Conservation (phyloP, 2,113 vertebrate genomes). For the Arothron firmamentum region DNA sequence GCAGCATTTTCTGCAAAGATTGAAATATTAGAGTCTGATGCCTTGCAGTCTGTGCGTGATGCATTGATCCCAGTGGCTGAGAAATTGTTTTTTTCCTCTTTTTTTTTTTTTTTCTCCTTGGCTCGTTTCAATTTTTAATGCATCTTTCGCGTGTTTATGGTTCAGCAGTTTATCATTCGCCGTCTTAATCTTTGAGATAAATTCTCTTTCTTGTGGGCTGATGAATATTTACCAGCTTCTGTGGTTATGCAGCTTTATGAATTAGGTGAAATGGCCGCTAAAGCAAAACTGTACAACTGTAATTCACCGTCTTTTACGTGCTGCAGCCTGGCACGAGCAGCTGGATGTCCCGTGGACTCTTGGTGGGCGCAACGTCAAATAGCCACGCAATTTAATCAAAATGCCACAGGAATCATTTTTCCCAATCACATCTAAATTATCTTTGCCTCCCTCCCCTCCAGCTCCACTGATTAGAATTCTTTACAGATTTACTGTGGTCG, state of each 20-base stretch:
- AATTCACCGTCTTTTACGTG: constrained; percentile 2
- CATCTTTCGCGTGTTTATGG: constrained; percentile 28
- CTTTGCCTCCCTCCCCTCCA: too few relatives aligned
- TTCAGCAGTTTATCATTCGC: constrained; percentile 28
- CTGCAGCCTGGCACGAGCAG: not conserved
- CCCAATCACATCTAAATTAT: too few relatives aligned
- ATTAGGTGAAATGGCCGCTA: constrained; percentile 16
- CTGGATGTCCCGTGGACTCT: not conserved
- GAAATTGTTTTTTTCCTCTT: not conserved
- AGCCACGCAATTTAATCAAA: too few relatives aligned
- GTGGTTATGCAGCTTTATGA: not conserved
- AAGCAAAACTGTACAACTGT: not conserved
- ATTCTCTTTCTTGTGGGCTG: not conserved
- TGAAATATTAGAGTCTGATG: constrained; percentile 18
- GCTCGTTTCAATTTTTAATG: constrained; percentile 28
- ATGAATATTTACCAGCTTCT: constrained; percentile 25
- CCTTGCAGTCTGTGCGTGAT: not conserved
- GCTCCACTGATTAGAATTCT: too few relatives aligned
- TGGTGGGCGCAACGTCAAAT: too few relatives aligned
- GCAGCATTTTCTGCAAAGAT: constrained; percentile 14
- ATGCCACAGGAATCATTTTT: too few relatives aligned
- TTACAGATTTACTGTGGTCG: too few relatives aligned
- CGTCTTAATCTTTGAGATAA: constrained; percentile 20
- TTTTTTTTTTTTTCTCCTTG: not conserved
- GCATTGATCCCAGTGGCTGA: constrained; percentile 12